phyloP scores from a whole-genome alignment of 2,797 vertebrate species.

The Sardinella longiceps region DNA sequence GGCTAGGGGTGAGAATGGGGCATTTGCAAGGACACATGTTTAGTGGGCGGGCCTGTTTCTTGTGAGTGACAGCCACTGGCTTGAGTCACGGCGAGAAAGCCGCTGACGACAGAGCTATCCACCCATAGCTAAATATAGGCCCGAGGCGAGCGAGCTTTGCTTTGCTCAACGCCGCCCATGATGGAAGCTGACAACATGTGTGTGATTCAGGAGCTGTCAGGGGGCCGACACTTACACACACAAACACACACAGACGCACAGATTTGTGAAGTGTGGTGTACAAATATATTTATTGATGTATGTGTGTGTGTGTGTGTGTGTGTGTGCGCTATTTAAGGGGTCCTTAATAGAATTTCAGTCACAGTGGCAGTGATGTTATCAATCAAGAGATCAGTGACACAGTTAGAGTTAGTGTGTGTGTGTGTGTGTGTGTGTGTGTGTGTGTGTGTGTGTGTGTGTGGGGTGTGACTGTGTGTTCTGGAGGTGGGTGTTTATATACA shows the following conservation, averaged over 20 bases:
- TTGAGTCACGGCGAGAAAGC: neutral
- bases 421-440: neutral
- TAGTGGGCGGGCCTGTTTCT: neutral
- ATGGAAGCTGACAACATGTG: neutral
- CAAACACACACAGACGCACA: too few relatives aligned
- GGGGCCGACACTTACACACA: neutral
- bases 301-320: neutral
- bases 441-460: neutral
- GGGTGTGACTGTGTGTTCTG: neutral
- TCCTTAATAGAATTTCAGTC: neutral
- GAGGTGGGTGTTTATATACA: too few relatives aligned
- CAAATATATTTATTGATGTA: too few relatives aligned
- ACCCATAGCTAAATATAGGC: neutral
- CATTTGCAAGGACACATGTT: neutral
- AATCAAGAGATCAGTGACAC: slow-evolving; percentile 2
- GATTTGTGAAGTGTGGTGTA: neutral
- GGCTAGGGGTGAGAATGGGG: neutral
- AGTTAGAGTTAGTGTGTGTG: neutral
- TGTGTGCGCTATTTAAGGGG: neutral
- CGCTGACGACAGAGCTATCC: neutral
- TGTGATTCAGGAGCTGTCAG: neutral
- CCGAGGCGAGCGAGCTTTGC: too few relatives aligned
- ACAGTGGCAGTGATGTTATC: neutral
- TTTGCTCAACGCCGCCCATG: neutral
- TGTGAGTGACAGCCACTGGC: neutral